Base-by-base conservation (phyloP, 2,113 vertebrate genomes). In the Onychostoma macrolepis region DNA sequence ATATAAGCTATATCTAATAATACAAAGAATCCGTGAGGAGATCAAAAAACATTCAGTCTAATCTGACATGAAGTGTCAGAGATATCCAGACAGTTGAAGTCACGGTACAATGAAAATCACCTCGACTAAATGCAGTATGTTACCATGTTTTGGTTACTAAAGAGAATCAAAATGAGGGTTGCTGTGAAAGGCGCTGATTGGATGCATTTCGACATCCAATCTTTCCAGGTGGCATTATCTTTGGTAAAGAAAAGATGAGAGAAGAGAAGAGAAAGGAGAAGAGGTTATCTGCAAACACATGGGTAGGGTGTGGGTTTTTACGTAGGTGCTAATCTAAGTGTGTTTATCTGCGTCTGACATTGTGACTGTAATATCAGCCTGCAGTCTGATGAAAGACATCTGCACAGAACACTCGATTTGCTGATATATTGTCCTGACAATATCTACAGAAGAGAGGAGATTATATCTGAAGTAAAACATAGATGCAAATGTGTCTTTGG, bases 171-270 rank as follows among this genome's bases (percentile, higher is more conserved):
- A 84, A 84, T 84, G 48, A 38, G 83, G 83, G 83, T 74, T 28
- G 69, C 45, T 41, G 43, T 71, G 33, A 84, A 84, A 74, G 50
- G 83, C 36, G 7, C 30, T 67, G 80, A 67, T 82, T 82, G 80
- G 80, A 12, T 82, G 61, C 48, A 41, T 74, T 71, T 58, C 15
- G 10, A 74, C 74, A 69, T 56, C 65, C 28, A 33, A 67, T 84
- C 45, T 84, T 56, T 84, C 69, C 78, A 86, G 15, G 33, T 67
- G 83, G 69, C 28, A 76, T 81, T 86, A 90, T 88, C 84, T 79
- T 13, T 56, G 75, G 84, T 81, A 21, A n/a, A 4, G 24, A 24
- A 43, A 84, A 80, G 84, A 88, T 75, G 80, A 85, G 79, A 83
- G 82, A 45, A 45, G 17, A 63, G 67, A 26, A 10, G 26, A 28